Evolutionary conservation across 2,113 vertebrate genomes (phyloP).

Genomic region (Thymallus thymallus): DNA sequence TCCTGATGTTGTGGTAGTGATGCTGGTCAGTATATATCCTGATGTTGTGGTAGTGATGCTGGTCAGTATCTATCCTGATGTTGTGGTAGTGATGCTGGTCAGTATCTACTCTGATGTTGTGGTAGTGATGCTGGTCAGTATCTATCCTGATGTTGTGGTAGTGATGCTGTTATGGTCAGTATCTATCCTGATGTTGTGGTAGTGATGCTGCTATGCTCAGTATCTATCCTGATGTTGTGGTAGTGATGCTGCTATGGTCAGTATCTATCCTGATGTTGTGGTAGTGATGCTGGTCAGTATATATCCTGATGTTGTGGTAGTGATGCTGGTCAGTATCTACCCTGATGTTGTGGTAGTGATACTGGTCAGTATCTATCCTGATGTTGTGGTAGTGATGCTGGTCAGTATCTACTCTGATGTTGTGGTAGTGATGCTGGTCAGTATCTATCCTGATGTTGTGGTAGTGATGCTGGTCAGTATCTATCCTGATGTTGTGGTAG

Average conservation of each 20-base stretch:
- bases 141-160: constrained; percentile 21
- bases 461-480: constrained; percentile 61
- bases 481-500: constrained; percentile 11
- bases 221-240: not conserved
- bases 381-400: constrained; percentile 61
- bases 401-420: constrained; percentile 57
- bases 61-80: not conserved
- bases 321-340: constrained; percentile 17
- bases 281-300: not conserved
- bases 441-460: not conserved
- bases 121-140: constrained; percentile 59
- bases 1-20: not conserved
- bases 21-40: constrained; percentile 60
- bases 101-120: not conserved
- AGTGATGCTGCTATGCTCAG: too few species aligned
- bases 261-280: too few species aligned
- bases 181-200: too few species aligned
- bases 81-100: too few species aligned
- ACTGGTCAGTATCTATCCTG: too few species aligned
- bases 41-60: too few species aligned
- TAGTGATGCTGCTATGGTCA: constrained; percentile 56
- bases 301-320: not conserved
- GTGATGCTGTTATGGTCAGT: not conserved
- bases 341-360: constrained; percentile 10
- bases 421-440: not conserved